These are phyloP conservation scores for Tragelaphus eurycerus DNA, from an alignment of 2,797 vertebrate genomes.

Conservation along the genomic window DNA sequence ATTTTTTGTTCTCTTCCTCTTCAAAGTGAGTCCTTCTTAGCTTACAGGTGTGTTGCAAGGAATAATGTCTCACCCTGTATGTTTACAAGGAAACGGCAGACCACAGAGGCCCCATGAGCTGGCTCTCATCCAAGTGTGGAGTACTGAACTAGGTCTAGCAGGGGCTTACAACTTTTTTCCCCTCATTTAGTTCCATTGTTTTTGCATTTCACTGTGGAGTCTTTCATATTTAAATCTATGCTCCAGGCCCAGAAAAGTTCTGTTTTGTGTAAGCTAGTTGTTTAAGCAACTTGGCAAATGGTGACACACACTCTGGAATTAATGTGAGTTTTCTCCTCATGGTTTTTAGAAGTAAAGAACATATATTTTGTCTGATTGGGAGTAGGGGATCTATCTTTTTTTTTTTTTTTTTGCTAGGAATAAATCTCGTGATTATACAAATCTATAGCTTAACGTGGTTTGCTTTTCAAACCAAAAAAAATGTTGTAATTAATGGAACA, in stretches of 20 bases:
- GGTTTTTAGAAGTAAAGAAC: neutral
- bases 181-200: neutral
- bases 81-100: neutral
- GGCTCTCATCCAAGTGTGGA: neutral
- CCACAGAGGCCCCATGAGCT: neutral
- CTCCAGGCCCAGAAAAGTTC: neutral
- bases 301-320: neutral
- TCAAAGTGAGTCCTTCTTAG: neutral
- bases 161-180: neutral
- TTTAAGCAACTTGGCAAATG: slow-evolving; percentile 25
- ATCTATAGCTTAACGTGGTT: neutral
- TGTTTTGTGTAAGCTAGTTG: neutral
- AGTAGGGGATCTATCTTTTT: neutral
- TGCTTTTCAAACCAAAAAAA: neutral
- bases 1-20: neutral
- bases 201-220: neutral
- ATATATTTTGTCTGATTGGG: neutral
- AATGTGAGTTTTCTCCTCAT: neutral
- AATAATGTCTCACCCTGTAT: neutral
- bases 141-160: neutral
- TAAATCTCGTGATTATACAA: neutral
- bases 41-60: neutral
- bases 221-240: slow-evolving; percentile 32
- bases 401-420: neutral
- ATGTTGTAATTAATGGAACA: neutral